phyloP scores from a whole-genome alignment of 2,888 invertebrate species.

The Amiota mariae region DNA sequence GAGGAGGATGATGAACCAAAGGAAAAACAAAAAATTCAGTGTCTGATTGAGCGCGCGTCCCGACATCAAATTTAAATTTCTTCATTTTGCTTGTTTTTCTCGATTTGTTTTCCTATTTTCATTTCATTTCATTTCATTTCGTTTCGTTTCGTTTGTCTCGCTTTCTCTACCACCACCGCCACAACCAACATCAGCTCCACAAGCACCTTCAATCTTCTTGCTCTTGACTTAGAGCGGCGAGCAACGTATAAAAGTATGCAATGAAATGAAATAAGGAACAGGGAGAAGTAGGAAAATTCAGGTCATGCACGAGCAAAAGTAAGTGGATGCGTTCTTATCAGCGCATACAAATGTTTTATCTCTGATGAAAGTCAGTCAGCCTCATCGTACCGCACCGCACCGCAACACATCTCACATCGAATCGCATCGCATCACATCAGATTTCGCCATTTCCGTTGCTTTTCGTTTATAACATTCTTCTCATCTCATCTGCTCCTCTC shows the following conservation, averaged over 20 bases:
- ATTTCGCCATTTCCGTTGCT: slow-evolving; percentile 40
- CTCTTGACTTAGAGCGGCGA: not conserved
- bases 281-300: slow-evolving; percentile 50
- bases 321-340: slow-evolving; percentile 66
- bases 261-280: too few species aligned
- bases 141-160: too few species aligned
- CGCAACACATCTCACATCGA: not conserved
- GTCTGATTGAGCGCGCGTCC: slow-evolving; percentile 44
- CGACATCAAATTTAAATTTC: slow-evolving; percentile 60
- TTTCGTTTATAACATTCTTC: slow-evolving; percentile 8
- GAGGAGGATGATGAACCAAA: not conserved
- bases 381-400: slow-evolving; percentile 30
- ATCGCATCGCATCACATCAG: slow-evolving; percentile 31
- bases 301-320: slow-evolving; percentile 65
- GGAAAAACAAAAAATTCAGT: slow-evolving; percentile 41
- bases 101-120: slow-evolving; percentile 4
- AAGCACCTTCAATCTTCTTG: too few species aligned
- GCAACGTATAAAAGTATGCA: slow-evolving; percentile 4
- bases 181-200: too few species aligned
- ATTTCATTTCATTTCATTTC: not conserved
- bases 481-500: slow-evolving; percentile 14
- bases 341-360: slow-evolving; percentile 65
- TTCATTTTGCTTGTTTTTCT: slow-evolving; percentile 50
- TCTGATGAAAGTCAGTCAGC: slow-evolving; percentile 35
- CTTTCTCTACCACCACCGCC: not conserved